Percentiles rank a stretch among this genome's conserved stretches.
phyloP scores from a whole-genome alignment of 2,888 invertebrate species.

The Pogonocherus hispidulus region DNA sequence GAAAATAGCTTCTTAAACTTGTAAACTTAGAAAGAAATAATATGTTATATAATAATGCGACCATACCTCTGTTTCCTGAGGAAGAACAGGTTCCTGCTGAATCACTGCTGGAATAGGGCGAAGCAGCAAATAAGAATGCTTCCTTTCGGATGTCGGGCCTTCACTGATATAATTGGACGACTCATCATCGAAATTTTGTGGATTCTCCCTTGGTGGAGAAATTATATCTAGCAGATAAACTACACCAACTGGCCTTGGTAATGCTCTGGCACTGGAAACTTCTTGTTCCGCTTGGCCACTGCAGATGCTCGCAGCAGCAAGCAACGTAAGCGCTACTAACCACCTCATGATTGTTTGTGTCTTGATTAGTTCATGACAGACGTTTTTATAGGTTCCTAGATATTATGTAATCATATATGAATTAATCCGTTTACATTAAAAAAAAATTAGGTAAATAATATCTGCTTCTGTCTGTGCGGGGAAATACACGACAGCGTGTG shows the following conservation, averaged over 20 bases:
- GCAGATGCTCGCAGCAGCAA: constrained; percentile 10
- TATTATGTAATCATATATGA: constrained; percentile 5
- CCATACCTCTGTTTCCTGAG: background rate
- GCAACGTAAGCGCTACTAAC: constrained; percentile 9
- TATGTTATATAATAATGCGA: no score
- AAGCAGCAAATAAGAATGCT: constrained; percentile 7
- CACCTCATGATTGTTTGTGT: constrained; percentile 25
- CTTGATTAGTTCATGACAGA: background rate
- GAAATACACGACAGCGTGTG: no score
- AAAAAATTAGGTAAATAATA: background rate
- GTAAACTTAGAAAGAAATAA: no score
- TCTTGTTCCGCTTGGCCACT: constrained; percentile 3
- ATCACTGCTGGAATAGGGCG: background rate
- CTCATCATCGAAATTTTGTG: constrained; percentile 5
- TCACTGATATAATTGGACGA: constrained; percentile 3
- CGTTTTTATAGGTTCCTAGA: constrained; percentile 16
- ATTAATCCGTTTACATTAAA: background rate
- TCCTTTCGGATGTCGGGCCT: background rate
- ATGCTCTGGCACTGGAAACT: background rate
- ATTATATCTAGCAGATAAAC: constrained; percentile 15
- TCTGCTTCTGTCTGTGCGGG: no score
- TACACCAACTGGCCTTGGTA: constrained; percentile 20
- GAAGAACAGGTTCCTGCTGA: background rate
- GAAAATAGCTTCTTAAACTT: no score
- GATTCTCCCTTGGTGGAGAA: constrained; percentile 11